Evolutionary conservation across 1,140 invertebrate genomes (phyloP).

Genomic region (Meloidogyne exigua): DNA sequence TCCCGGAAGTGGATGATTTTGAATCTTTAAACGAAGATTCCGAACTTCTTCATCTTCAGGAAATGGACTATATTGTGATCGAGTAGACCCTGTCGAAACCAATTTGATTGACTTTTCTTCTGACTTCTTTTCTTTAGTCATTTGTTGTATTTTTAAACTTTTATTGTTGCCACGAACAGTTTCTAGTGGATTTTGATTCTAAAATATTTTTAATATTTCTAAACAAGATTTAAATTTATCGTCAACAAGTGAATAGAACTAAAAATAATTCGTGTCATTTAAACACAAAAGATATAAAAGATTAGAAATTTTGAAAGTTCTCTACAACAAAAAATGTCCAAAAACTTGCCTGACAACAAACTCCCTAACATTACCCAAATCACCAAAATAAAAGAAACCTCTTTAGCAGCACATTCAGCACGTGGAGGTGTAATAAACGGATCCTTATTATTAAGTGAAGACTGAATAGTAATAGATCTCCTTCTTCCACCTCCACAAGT

Average conservation of each 20-base stretch:
- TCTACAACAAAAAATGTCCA: too few relatives aligned
- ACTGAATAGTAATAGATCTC: background rate
- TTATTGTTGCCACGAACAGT: background rate
- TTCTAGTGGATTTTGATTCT: background rate
- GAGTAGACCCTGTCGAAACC: background rate
- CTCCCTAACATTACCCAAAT: background rate
- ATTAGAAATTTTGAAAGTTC: too few relatives aligned
- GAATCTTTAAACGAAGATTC: background rate
- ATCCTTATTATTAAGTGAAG: background rate
- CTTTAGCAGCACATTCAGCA: background rate
- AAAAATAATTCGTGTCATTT: too few relatives aligned
- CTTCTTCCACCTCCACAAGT: background rate
- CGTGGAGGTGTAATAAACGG: background rate
- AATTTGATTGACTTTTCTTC: background rate
- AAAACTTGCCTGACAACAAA: too few relatives aligned
- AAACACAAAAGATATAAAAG: too few relatives aligned
- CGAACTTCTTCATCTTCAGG: background rate
- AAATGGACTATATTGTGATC: background rate
- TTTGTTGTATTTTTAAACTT: background rate
- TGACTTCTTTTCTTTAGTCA: background rate
- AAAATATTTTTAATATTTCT: background rate
- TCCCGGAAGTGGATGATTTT: background rate
- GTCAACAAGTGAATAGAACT: too few relatives aligned
- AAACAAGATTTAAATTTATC: too few relatives aligned
- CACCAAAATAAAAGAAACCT: background rate